phyloP scores from a whole-genome alignment of 1,140 invertebrate genomes.

The Leguminivora glycinivorella region DNA sequence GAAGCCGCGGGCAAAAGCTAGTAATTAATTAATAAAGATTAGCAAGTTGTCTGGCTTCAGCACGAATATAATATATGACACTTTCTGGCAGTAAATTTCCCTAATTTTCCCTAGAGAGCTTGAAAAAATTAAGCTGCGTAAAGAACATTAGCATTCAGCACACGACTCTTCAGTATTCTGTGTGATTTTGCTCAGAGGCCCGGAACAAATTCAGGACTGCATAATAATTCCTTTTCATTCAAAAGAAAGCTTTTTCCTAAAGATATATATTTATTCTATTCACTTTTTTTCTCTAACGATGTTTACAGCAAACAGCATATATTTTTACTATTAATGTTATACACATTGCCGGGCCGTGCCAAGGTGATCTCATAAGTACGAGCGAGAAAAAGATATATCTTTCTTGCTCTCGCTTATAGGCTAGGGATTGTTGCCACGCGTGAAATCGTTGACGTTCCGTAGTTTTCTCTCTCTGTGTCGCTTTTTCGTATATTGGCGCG shows the following conservation, averaged over 20 bases:
- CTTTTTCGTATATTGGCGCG: too few species aligned
- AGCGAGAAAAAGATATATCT: too few species aligned
- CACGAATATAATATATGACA: conserved; percentile 3
- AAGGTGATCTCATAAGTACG: too few species aligned
- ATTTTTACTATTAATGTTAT: too few species aligned
- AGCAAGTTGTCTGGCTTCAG: neutral
- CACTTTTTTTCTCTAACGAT: neutral
- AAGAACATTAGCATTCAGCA: conserved; percentile 21
- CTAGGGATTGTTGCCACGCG: too few species aligned
- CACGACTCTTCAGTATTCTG: conserved; percentile 24
- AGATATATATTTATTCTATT: neutral
- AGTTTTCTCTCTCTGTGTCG: too few species aligned
- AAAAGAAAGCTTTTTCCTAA: neutral
- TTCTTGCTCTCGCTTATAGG: too few species aligned
- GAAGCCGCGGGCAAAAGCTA: too few species aligned
- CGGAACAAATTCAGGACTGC: conserved; percentile 22
- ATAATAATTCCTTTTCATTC: conserved; percentile 18
- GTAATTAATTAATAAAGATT: neutral
- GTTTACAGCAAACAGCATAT: neutral
- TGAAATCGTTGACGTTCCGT: too few species aligned
- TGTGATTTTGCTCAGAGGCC: conserved; percentile 15
- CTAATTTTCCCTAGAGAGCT: conserved; percentile 21
- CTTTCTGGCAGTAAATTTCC: conserved; percentile 9
- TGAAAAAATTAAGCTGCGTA: conserved; percentile 24
- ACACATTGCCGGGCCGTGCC: too few species aligned